Evolutionary conservation across 2,797 vertebrate species (phyloP).

Genomic region (Enteromius argenteus): DNA sequence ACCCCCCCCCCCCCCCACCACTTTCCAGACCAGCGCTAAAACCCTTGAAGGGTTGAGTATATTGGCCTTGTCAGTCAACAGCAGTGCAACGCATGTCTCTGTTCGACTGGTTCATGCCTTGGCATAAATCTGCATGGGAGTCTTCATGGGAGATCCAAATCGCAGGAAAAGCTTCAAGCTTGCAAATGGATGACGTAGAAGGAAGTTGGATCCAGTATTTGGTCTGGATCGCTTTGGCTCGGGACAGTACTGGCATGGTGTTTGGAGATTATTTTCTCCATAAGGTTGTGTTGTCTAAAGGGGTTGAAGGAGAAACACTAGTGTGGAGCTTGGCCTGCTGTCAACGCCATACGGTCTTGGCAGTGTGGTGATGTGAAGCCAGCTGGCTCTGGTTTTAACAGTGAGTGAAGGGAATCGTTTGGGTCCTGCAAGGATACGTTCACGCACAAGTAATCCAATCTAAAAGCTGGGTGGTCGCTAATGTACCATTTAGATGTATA

Average conservation of each 20-base stretch:
- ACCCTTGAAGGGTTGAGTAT: slow-evolving; percentile 69
- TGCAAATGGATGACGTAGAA: slow-evolving; percentile 23
- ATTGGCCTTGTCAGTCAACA: slow-evolving; percentile 70
- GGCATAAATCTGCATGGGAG: slow-evolving; percentile 65
- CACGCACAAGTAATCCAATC: slow-evolving; percentile 38
- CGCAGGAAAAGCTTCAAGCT: slow-evolving; percentile 64
- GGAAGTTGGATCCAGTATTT: slow-evolving; percentile 25
- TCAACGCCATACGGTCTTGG: slow-evolving; percentile 51
- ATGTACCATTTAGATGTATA: slow-evolving; percentile 31
- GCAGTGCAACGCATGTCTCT: slow-evolving; percentile 50
- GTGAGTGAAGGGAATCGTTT: slow-evolving; percentile 25
- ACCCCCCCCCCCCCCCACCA: background rate
- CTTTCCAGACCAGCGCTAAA: slow-evolving; percentile 50
- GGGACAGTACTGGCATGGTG: slow-evolving; percentile 51
- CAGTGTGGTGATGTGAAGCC: slow-evolving; percentile 44
- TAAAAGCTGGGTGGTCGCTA: slow-evolving; percentile 51
- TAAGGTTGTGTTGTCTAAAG: slow-evolving; percentile 20
- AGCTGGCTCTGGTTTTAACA: slow-evolving; percentile 51
- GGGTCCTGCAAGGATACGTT: slow-evolving; percentile 27
- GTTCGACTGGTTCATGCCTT: slow-evolving; percentile 68
- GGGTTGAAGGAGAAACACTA: slow-evolving; percentile 40
- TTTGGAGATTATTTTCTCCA: slow-evolving; percentile 42
- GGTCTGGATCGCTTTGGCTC: slow-evolving; percentile 47
- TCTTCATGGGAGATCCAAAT: slow-evolving; percentile 63
- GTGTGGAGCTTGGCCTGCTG: slow-evolving; percentile 50